phyloP scores from a whole-genome alignment of 2,888 invertebrate genomes.

The Tinea trinotella region DNA sequence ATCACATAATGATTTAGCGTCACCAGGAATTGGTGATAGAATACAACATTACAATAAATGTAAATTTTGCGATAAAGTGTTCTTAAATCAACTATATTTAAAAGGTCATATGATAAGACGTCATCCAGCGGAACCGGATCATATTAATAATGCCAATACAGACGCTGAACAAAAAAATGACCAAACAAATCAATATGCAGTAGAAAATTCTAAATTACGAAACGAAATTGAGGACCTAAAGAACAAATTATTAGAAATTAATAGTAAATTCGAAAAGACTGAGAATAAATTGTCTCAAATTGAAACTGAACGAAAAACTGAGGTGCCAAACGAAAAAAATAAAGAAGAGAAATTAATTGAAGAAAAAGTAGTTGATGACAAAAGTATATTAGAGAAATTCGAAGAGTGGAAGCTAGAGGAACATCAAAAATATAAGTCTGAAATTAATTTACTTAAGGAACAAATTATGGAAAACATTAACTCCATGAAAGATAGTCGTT shows the following conservation, averaged over 20 bases:
- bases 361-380: conserved; percentile 38
- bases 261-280: conserved; percentile 33
- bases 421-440: conserved; percentile 65
- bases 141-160: conserved; percentile 25
- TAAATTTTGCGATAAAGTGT: conserved; percentile 77
- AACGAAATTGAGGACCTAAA: conserved; percentile 58
- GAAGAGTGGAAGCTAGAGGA: conserved; percentile 69
- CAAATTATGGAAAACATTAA: conserved; percentile 55
- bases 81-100: conserved; percentile 75
- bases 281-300: conserved; percentile 24
- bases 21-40: conserved; percentile 36
- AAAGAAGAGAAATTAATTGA: conserved; percentile 32
- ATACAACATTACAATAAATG: conserved; percentile 71
- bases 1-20: conserved; percentile 44
- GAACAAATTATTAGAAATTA: conserved; percentile 62
- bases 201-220: conserved; percentile 74
- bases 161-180: conserved; percentile 37
- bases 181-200: conserved; percentile 34
- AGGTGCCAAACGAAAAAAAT: conserved; percentile 19
- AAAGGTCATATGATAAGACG: conserved; percentile 75
- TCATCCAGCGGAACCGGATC: conserved; percentile 42
- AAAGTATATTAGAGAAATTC: conserved; percentile 46
- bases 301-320: background rate
- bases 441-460: conserved; percentile 54
- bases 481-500: conserved; percentile 41